Percentiles rank a stretch among this genome's conserved stretches.
phyloP scores from a whole-genome alignment of 2,797 vertebrate species.

The Etheostoma nigrum region DNA sequence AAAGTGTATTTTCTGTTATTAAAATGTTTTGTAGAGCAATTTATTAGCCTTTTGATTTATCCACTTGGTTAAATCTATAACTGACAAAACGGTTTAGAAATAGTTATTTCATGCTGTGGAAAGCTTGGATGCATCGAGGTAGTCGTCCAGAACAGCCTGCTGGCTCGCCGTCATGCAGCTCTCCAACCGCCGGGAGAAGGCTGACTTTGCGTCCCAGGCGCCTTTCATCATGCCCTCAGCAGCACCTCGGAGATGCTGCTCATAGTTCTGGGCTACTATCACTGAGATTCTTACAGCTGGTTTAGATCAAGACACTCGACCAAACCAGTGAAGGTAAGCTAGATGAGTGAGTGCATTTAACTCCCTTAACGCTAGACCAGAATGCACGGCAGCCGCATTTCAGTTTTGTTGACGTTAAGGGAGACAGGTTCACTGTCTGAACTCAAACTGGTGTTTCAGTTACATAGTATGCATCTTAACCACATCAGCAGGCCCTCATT shows the following conservation, averaged over 20 bases:
- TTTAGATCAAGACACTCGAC: not conserved
- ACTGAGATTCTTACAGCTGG: constrained; percentile 35
- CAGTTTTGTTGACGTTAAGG: too few species aligned
- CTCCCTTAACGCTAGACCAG: not conserved
- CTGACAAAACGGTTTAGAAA: too few species aligned
- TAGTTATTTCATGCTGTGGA: too few species aligned
- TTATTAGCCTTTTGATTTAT: not conserved
- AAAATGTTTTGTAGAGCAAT: constrained; percentile 42
- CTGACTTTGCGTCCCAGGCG: constrained; percentile 92
- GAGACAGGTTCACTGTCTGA: too few species aligned
- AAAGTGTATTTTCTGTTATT: constrained; percentile 28
- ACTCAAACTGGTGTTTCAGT: too few species aligned
- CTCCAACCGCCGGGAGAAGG: constrained; percentile 89
- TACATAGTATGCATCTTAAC: too few species aligned
- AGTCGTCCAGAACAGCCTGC: constrained; percentile 93
- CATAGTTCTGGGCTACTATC: constrained; percentile 85
- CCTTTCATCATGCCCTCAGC: constrained; percentile 93
- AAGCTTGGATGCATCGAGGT: constrained; percentile 85
- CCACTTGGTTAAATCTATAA: not conserved
- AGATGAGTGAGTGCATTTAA: not conserved
- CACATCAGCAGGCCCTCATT: too few species aligned
- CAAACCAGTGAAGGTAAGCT: constrained; percentile 20
- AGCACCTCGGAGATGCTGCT: constrained; percentile 93
- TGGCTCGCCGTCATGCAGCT: constrained; percentile 94
- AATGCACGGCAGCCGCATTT: not conserved